A percentile compares a stretch with the other conserved stretches of the same genome.
phyloP scores from a whole-genome alignment of 1,140 invertebrate genomes.

The Drosophila nebulosa region DNA sequence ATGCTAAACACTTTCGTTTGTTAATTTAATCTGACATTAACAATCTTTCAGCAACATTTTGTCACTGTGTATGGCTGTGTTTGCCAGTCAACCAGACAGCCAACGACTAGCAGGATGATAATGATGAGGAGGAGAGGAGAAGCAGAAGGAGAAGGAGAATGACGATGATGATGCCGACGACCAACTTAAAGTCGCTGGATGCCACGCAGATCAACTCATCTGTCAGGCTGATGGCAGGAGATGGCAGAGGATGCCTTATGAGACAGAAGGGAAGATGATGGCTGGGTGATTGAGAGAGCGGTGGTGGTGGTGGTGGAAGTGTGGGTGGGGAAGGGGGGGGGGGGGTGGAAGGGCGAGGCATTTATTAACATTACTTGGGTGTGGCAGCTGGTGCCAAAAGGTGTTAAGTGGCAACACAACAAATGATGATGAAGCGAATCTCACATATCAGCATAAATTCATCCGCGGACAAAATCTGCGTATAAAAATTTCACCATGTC shows the following conservation, averaged over 20 bases:
- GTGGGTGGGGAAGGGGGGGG: not conserved
- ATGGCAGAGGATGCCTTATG: not conserved
- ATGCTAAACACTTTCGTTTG: not conserved
- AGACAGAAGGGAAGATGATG: not conserved
- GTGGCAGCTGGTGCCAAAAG: slow-evolving; percentile 56
- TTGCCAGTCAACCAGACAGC: not conserved
- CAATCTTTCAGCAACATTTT: not conserved
- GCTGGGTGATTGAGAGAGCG: not conserved
- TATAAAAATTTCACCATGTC: slow-evolving; percentile 27
- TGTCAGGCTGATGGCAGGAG: slow-evolving; percentile 26
- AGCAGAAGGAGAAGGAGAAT: not conserved
- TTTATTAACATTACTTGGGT: slow-evolving; percentile 70
- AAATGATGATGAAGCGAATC: slow-evolving; percentile 75
- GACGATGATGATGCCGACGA: slow-evolving; percentile 14
- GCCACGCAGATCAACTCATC: slow-evolving; percentile 53
- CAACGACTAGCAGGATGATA: not conserved
- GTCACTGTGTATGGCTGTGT: slow-evolving; percentile 2
- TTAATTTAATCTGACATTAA: not conserved
- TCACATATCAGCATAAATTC: slow-evolving; percentile 53
- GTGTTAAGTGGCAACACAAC: slow-evolving; percentile 55
- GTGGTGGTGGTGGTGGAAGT: not conserved
- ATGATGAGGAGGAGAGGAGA: slow-evolving; percentile 1
- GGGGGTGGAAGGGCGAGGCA: slow-evolving; percentile 11
- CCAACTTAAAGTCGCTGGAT: slow-evolving; percentile 20
- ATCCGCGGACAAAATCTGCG: slow-evolving; percentile 64